Evolutionary conservation across 1,140 invertebrate species (phyloP).

Genomic region (Olivierus martensii): DNA sequence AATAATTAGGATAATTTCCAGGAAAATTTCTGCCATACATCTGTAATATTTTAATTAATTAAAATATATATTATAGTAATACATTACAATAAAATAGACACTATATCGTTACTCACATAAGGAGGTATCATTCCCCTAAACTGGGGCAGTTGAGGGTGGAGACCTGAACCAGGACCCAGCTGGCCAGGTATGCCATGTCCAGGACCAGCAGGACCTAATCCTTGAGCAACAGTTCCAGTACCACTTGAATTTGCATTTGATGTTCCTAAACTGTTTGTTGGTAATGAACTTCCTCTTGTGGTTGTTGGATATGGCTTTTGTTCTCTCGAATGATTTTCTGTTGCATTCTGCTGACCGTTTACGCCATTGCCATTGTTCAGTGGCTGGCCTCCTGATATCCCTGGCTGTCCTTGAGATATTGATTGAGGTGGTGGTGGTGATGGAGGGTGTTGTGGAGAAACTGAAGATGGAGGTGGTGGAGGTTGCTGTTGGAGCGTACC

Average conservation of each 20-base stretch:
- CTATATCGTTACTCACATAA: constrained; percentile 46
- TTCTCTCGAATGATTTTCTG: constrained; percentile 1
- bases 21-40: constrained; percentile 26
- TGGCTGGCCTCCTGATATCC: constrained; percentile 13
- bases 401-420: too few relatives aligned
- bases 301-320: constrained; percentile 5
- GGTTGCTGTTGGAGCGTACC: constrained; percentile 31
- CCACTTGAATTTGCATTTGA: background rate
- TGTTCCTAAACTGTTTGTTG: background rate
- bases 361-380: constrained; percentile 23
- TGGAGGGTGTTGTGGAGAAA: background rate
- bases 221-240: background rate
- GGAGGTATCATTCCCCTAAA: constrained; percentile 58
- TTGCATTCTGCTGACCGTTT: constrained; percentile 13
- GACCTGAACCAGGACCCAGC: constrained; percentile 26
- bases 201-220: constrained; percentile 6
- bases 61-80: background rate
- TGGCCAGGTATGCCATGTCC: constrained; percentile 17
- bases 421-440: background rate
- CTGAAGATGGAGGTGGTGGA: background rate
- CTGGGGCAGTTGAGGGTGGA: constrained; percentile 32
- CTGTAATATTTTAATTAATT: constrained; percentile 16
- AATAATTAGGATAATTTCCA: constrained; percentile 25
- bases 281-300: background rate
- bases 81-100: background rate